Percentiles rank a stretch among this genome's conserved stretches.
Evolutionary conservation across 2,113 vertebrate species (phyloP).

Genomic region (Hippocampus guttulatus): DNA sequence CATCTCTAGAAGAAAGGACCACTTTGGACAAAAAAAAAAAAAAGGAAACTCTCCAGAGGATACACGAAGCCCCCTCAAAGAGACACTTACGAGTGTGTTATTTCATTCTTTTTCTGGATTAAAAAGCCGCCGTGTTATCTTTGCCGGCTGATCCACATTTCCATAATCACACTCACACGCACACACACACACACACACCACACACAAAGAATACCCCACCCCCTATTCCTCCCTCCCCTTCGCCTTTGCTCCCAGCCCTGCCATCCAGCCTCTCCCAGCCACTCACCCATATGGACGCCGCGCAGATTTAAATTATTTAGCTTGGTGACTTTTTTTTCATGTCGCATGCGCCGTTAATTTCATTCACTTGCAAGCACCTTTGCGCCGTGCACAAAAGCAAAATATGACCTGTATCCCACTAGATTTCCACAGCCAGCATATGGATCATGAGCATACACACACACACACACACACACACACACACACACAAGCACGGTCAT

Average conservation of each 20-base stretch:
- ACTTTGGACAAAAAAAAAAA: conserved; percentile 44
- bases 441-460: neutral
- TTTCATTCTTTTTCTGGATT: conserved; percentile 71
- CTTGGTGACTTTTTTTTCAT: conserved; percentile 76
- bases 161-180: conserved; percentile 58
- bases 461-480: neutral
- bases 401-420: neutral
- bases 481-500: neutral
- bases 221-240: neutral
- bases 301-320: conserved; percentile 75
- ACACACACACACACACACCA: neutral
- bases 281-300: conserved; percentile 73
- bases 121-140: conserved; percentile 63
- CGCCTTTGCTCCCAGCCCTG: conserved; percentile 23
- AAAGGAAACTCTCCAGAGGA: conserved; percentile 42
- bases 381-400: neutral
- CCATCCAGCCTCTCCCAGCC: conserved; percentile 64
- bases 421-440: neutral
- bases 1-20: conserved; percentile 48
- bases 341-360: conserved; percentile 66
- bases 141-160: conserved; percentile 66
- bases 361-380: conserved; percentile 39
- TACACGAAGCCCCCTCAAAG: conserved; percentile 52
- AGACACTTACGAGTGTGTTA: conserved; percentile 67
- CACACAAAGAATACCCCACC: conserved; percentile 9